Evolutionary conservation across 2,797 vertebrate species (phyloP).

Genomic region (Ciconia nigra): DNA sequence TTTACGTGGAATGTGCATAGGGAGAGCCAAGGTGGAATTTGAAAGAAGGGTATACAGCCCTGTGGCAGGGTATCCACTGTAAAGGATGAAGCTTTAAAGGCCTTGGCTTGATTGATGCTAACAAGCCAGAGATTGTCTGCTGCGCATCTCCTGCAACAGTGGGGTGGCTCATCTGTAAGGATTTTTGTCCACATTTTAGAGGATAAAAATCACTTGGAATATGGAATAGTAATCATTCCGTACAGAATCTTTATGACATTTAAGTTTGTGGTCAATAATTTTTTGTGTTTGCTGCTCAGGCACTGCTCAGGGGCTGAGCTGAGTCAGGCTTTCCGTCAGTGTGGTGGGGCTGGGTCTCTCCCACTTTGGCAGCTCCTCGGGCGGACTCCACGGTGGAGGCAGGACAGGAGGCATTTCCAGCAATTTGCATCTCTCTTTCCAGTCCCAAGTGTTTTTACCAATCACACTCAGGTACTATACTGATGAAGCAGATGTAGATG

Average conservation of each 20-base stretch:
- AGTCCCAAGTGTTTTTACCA: not conserved
- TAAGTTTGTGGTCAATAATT: not conserved
- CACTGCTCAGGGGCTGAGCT: not conserved
- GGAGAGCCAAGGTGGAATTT: not conserved
- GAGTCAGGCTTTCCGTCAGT: fast-evolving
- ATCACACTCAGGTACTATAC: not conserved
- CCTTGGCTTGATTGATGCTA: not conserved
- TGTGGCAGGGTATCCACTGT: not conserved
- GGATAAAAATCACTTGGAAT: not conserved
- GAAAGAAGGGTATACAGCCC: not conserved
- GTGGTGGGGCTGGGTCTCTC: not conserved
- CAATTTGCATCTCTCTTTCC: not conserved
- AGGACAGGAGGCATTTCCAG: not conserved
- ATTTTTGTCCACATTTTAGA: not conserved
- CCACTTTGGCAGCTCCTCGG: not conserved
- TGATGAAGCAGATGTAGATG: not conserved
- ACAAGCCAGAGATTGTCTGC: not conserved
- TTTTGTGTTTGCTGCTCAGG: not conserved
- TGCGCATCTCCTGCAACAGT: not conserved
- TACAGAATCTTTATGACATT: not conserved
- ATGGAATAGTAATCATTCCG: not conserved
- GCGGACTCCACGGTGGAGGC: not conserved
- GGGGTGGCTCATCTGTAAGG: not conserved
- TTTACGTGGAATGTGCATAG: not conserved
- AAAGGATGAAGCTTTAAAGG: not conserved